Percentiles rank a stretch among this genome's conserved stretches.
These are phyloP conservation scores for Ceyx margarethae DNA, from an alignment of 2,113 vertebrate genomes.

Conservation along the genomic window DNA sequence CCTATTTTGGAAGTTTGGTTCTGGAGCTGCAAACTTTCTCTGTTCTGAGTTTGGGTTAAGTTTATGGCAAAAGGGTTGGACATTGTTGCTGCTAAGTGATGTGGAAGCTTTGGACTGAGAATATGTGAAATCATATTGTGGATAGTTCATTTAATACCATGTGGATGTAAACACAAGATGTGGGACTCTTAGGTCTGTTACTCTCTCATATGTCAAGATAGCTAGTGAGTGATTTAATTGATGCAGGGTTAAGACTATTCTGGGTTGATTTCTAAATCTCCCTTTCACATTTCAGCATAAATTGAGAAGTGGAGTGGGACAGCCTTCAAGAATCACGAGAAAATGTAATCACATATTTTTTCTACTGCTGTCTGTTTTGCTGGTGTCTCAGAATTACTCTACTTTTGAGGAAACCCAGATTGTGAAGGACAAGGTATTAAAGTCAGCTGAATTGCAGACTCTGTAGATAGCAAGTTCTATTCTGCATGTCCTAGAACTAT, in stretches of 20 bases:
- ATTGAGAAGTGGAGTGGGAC: neutral
- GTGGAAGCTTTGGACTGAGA: neutral
- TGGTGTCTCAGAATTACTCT: neutral
- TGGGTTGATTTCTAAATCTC: neutral
- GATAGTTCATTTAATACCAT: neutral
- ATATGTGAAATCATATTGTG: neutral
- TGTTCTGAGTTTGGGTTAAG: neutral
- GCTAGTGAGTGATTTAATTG: neutral
- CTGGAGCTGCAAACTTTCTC: neutral
- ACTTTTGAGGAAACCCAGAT: neutral
- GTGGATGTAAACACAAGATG: neutral
- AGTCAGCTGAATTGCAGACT: neutral
- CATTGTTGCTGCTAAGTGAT: neutral
- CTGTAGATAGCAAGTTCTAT: neutral
- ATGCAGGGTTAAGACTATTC: neutral
- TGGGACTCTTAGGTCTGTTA: neutral
- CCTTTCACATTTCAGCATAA: neutral
- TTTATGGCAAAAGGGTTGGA: neutral
- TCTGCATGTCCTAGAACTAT: neutral
- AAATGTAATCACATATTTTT: neutral
- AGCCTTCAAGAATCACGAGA: neutral
- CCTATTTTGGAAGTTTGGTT: neutral
- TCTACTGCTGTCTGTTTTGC: neutral
- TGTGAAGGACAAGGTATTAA: slow-evolving; percentile 14
- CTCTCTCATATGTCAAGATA: neutral